Evolutionary conservation across 37 sponge, comb jelly and placozoan genomes (phyloP).

Genomic region (Amphimedon queenslandica): DNA sequence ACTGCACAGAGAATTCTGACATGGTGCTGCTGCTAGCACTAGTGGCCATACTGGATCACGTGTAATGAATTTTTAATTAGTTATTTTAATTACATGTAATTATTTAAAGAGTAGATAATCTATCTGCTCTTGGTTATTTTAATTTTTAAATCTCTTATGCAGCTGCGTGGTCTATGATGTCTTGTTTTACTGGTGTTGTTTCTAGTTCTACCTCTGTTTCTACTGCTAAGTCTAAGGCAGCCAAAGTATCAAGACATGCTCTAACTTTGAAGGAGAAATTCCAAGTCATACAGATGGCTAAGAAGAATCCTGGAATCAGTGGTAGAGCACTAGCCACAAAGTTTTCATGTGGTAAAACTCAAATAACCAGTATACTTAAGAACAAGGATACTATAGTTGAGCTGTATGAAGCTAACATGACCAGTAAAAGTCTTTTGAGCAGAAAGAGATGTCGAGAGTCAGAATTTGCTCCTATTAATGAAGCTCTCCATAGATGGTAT

Average conservation of each 20-base stretch:
- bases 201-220: not conserved
- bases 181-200: too few species aligned
- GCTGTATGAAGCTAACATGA: slow-evolving; percentile 23
- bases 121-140: too few species aligned
- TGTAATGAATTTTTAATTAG: too few species aligned
- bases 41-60: not conserved
- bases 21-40: too few species aligned
- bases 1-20: not conserved
- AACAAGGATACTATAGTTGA: slow-evolving; percentile 32
- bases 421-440: slow-evolving; percentile 1
- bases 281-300: slow-evolving; percentile 15
- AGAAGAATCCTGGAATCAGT: slow-evolving; percentile 19
- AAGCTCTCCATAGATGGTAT: slow-evolving; percentile 44
- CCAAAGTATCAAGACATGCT: slow-evolving; percentile 14
- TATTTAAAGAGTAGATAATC: too few species aligned
- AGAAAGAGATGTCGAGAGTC: slow-evolving; percentile 19
- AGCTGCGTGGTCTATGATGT: too few species aligned
- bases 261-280: slow-evolving; percentile 31
- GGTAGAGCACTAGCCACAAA: slow-evolving; percentile 36
- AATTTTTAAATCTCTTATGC: too few species aligned
- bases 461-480: slow-evolving; percentile 36
- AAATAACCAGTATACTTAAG: slow-evolving; percentile 32
- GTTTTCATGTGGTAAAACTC: slow-evolving; percentile 53
- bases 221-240: slow-evolving; percentile 1
- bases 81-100: too few species aligned